Evolutionary conservation across 2,888 invertebrate species (phyloP).

Genomic region (Idaea aversata): DNA sequence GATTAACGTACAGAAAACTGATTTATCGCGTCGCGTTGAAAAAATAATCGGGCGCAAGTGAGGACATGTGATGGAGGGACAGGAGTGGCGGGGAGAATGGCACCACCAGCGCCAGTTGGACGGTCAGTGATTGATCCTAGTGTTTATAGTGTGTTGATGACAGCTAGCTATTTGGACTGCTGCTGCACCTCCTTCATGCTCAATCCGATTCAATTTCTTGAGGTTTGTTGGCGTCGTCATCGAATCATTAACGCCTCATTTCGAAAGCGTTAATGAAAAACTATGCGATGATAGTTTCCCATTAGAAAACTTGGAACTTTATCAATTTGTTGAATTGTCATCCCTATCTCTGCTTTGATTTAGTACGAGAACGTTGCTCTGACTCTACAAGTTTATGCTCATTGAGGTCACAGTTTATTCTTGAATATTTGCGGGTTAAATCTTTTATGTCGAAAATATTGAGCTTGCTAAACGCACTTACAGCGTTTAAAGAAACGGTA

Average conservation of each 20-base stretch:
- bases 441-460: too few species aligned
- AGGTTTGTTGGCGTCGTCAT: neutral
- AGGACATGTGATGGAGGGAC: conserved; percentile 77
- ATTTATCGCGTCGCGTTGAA: conserved; percentile 78
- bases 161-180: conserved; percentile 15
- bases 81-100: conserved; percentile 75
- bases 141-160: conserved; percentile 30
- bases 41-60: conserved; percentile 67
- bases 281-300: neutral
- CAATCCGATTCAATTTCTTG: neutral
- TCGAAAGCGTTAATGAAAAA: neutral
- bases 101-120: conserved; percentile 68
- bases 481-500: too few species aligned
- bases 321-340: neutral
- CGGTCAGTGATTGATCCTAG: conserved; percentile 64
- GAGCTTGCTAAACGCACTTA: too few species aligned
- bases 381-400: too few species aligned
- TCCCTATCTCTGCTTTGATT: too few species aligned
- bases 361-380: too few species aligned
- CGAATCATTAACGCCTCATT: neutral
- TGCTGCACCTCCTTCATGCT: neutral
- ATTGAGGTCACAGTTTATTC: too few species aligned
- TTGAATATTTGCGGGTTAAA: too few species aligned
- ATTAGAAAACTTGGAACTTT: conserved; percentile 1
- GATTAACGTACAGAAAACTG: conserved; percentile 74